These are phyloP conservation scores for Merops nubicus DNA, from an alignment of 2,113 vertebrate species.

Conservation along the genomic window DNA sequence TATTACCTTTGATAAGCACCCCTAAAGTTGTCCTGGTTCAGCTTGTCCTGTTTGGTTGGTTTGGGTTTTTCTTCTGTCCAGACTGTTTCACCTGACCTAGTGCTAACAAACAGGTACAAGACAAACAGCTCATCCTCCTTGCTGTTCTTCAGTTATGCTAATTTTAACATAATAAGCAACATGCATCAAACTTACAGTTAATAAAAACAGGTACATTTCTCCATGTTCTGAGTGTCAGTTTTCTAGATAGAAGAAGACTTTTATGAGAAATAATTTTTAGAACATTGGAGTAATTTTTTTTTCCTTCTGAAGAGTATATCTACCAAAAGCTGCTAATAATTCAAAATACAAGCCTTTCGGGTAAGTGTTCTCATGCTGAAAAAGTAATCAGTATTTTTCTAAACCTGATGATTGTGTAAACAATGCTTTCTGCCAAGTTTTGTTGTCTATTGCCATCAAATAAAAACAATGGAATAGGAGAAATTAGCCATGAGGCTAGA, in stretches of 20 bases:
- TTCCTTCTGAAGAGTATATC: not conserved
- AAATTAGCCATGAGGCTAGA: not conserved
- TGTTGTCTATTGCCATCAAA: not conserved
- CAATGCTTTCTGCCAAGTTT: not conserved
- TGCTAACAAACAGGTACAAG: not conserved
- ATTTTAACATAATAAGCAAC: not conserved
- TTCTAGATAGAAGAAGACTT: not conserved
- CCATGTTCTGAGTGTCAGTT: not conserved
- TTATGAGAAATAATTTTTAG: not conserved
- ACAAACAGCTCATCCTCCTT: not conserved
- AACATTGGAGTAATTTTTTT: not conserved
- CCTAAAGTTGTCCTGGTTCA: rapidly evolving
- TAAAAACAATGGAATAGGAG: not conserved
- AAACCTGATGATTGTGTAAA: not conserved
- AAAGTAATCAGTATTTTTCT: not conserved
- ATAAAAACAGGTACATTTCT: not conserved
- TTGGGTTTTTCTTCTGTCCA: not conserved
- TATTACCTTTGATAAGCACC: not conserved
- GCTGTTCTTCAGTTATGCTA: not conserved
- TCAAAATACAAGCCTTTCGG: not conserved
- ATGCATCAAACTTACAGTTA: not conserved
- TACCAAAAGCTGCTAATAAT: not conserved
- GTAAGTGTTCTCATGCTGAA: not conserved
- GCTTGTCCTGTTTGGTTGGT: rapidly evolving
- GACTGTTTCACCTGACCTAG: not conserved